Evolutionary conservation across 37 sponge, comb jelly and placozoan genomes (phyloP).

Genomic region (Beroe ovata): DNA sequence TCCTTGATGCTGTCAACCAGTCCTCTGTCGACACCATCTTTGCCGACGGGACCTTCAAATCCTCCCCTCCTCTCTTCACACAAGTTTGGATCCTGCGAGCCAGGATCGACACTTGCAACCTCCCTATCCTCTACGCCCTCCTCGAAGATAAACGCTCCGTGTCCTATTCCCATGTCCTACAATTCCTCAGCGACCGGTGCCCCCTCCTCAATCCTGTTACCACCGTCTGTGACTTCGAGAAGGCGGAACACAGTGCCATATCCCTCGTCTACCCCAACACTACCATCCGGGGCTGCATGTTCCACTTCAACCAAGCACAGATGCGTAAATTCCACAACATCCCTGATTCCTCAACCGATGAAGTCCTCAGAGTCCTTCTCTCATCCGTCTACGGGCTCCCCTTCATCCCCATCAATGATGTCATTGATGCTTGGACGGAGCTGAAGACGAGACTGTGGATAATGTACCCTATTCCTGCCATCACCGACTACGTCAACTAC

Average conservation of each 20-base stretch:
- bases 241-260: background rate
- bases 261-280: background rate
- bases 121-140: slow-evolving; percentile 17
- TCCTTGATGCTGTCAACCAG: background rate
- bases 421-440: background rate
- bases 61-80: background rate
- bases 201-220: slow-evolving; percentile 1
- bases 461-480: too few species aligned
- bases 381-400: background rate
- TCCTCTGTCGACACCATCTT: background rate
- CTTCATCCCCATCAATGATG: background rate
- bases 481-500: too few species aligned
- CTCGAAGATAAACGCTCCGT: background rate
- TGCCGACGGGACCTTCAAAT: slow-evolving; percentile 4
- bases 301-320: background rate
- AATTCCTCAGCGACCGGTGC: background rate
- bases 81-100: background rate
- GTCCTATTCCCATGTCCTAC: background rate
- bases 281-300: background rate
- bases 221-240: background rate
- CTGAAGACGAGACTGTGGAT: background rate
- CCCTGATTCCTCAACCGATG: background rate
- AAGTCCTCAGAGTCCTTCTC: background rate
- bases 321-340: background rate
- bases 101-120: background rate